phyloP scores from a whole-genome alignment of 2,888 invertebrate genomes.

The Cylindroiulus punctatus region DNA sequence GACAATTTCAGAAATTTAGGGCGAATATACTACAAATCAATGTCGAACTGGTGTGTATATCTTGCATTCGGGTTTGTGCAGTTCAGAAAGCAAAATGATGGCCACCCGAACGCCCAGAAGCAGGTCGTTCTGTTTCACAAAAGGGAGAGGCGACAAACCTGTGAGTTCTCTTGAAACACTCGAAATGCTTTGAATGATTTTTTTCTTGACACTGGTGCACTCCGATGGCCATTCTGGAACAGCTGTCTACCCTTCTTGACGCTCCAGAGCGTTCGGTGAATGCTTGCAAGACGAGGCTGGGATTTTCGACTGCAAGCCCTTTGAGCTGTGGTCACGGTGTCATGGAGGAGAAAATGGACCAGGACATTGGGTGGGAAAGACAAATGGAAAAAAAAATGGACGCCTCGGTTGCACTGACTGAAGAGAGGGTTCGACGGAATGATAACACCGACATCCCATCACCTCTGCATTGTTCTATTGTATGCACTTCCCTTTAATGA shows the following conservation, averaged over 20 bases:
- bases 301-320: conserved; percentile 8
- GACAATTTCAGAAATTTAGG: too few relatives aligned
- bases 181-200: not conserved
- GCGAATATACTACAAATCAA: too few relatives aligned
- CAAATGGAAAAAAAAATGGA: not conserved
- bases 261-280: not conserved
- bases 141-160: not conserved
- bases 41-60: too few relatives aligned
- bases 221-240: conserved; percentile 21
- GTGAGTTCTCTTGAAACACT: not conserved
- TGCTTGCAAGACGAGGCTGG: not conserved
- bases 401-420: not conserved
- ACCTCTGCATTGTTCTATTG: conserved; percentile 20
- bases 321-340: conserved; percentile 15
- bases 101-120: not conserved
- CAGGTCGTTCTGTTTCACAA: not conserved
- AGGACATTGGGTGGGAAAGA: not conserved
- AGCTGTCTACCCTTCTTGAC: not conserved
- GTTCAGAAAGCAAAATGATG: too few relatives aligned
- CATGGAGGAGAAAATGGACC: conserved; percentile 14
- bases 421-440: conserved; percentile 11
- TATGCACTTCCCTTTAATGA: conserved; percentile 21
- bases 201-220: not conserved
- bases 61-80: too few relatives aligned
- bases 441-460: conserved; percentile 32